Evolutionary conservation across 2,113 vertebrate genomes (phyloP).

Genomic region (Todiramphus saurophagus): DNA sequence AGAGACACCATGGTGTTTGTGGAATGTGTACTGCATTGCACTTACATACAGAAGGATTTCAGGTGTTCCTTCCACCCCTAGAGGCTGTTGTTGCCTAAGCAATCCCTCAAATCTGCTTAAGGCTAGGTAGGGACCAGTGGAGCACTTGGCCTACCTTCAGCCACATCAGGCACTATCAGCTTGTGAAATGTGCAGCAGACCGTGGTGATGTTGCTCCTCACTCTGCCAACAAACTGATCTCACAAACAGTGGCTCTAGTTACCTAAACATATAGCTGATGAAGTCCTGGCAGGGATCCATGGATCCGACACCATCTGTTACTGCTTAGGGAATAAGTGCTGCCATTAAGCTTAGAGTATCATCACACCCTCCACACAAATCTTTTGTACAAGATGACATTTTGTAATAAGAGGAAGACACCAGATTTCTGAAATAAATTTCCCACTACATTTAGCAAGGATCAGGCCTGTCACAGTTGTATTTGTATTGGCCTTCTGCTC

Average conservation of each 20-base stretch:
- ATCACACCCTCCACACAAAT: neutral
- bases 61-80: neutral
- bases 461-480: neutral
- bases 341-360: neutral
- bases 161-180: neutral
- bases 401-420: neutral
- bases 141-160: neutral
- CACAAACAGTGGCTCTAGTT: neutral
- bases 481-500: neutral
- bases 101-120: neutral
- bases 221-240: neutral
- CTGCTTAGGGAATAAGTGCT: neutral
- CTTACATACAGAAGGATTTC: neutral
- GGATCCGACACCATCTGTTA: neutral
- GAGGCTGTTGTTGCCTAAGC: neutral
- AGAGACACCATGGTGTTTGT: neutral
- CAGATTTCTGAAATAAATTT: neutral
- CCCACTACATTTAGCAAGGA: neutral
- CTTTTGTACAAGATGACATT: neutral
- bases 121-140: neutral
- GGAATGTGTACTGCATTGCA: neutral
- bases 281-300: neutral
- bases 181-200: neutral
- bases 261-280: constrained; percentile 5
- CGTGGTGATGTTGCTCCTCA: neutral